Base-by-base conservation (phyloP, 2,888 invertebrate genomes). In the Phyllotreta striolata region DNA sequence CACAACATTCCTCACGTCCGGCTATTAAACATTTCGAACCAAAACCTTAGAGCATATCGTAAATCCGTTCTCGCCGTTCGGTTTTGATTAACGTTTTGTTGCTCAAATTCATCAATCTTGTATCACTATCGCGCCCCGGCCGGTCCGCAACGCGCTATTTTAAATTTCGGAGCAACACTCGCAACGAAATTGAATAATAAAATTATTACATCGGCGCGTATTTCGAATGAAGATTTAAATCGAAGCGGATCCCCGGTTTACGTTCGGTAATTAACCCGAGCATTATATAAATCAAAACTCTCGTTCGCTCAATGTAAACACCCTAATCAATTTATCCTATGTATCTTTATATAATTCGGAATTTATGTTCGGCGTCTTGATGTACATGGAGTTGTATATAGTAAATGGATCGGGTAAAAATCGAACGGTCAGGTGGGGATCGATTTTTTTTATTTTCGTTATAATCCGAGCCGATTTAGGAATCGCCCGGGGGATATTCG, bases 311-410 rank as follows among this genome's bases (percentile, higher is more conserved):
- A 49, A 39, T 58, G 49, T 40, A 58, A 56, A 56, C 56, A 58
- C 49, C 35, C 47, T 49, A 58, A 58, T 58, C 58, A 49, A 49
- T 58, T 58, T 58, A 58, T 47, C 34, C 58, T 49, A 46, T 58
- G 44, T 56, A 56, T 56, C 58, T 49, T 40, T 58, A 37, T 56
- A 56, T 56, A 49, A 34, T 41, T 43, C 41, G 12, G 34, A 34
- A 38, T 52, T 52, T 52, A 52, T 52, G 52, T 52, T 52, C 12
- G 24, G 24, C 24, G 24, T 24, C 24, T 24, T 24, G 24, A n/a
- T n/a, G n/a, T n/a, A n/a, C n/a, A n/a, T n/a, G n/a, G n/a, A n/a
- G n/a, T n/a, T n/a, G n/a, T n/a, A n/a, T 24, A 24, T 1, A 24
- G 24, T 3, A 24, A 24, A 24, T 24, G 24, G 24, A n/a, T n/a